Evolutionary conservation across 92 coral and sea anemone species (phyloP).

Genomic region (Palythoa grandis): DNA sequence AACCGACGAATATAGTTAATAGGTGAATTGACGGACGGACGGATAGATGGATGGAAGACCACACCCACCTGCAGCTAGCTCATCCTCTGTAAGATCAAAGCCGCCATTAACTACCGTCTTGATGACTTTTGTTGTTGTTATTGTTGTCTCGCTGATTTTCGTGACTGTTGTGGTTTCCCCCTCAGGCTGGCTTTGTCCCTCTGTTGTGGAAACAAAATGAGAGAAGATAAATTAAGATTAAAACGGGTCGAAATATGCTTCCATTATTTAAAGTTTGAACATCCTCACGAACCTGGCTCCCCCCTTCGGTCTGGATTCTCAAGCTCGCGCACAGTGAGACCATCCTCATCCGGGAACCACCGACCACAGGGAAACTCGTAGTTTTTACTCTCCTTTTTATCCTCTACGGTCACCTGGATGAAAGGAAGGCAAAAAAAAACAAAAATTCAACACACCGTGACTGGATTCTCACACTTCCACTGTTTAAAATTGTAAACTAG

Average conservation of each 20-base stretch:
- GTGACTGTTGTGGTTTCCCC: not conserved
- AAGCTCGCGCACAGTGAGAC: conserved; percentile 26
- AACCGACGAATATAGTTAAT: too few relatives aligned
- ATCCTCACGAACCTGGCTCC: conserved; percentile 18
- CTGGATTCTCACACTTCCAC: not conserved
- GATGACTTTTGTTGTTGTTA: conserved; percentile 19
- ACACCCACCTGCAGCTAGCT: conserved; percentile 31
- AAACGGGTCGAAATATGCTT: not conserved
- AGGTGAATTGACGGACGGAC: not conserved
- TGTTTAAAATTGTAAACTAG: not conserved
- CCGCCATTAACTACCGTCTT: conserved; percentile 15
- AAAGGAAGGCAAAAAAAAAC: not conserved
- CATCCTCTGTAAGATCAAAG: not conserved
- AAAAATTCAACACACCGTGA: not conserved
- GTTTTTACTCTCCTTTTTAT: conserved; percentile 1
- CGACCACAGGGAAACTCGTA: conserved; percentile 40
- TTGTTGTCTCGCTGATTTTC: conserved; percentile 17
- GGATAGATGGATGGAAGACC: not conserved
- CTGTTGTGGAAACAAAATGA: not conserved
- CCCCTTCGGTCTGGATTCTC: conserved; percentile 33
- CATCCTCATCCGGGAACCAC: conserved; percentile 40
- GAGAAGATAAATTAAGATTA: not conserved
- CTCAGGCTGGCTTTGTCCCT: not conserved
- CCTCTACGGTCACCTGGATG: conserved; percentile 27
- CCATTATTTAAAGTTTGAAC: not conserved